Percentiles rank a stretch among this genome's conserved stretches.
Conservation (phyloP, 2,113 vertebrate species). For the Pelodiscus sinensis region DNA sequence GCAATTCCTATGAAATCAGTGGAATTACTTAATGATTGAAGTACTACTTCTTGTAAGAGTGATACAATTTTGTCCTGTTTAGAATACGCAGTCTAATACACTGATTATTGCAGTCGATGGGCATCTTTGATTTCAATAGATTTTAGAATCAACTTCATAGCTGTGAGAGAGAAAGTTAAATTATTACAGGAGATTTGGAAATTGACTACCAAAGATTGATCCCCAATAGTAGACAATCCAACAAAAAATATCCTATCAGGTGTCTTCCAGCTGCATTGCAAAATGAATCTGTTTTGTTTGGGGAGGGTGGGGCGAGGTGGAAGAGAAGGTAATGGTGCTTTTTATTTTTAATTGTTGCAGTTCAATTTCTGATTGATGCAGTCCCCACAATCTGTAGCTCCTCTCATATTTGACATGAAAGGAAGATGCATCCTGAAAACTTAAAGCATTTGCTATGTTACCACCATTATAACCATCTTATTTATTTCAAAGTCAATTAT, state of each 20-base stretch:
- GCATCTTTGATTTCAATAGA: not conserved
- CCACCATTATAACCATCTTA: not conserved
- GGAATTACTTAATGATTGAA: not conserved
- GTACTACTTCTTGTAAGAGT: not conserved
- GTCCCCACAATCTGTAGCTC: not conserved
- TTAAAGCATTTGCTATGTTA: not conserved
- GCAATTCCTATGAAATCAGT: not conserved
- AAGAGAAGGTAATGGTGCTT: not conserved
- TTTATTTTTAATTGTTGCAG: not conserved
- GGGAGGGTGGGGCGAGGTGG: too few relatives aligned
- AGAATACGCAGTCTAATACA: not conserved
- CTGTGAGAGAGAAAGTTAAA: not conserved
- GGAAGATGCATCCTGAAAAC: not conserved
- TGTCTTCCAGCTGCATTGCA: not conserved
- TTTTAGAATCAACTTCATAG: not conserved
- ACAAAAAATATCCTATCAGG: not conserved
- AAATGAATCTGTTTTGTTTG: not conserved
- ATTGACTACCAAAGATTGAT: not conserved
- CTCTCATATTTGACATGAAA: not conserved
- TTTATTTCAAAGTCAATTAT: not conserved
- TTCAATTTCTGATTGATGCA: not conserved
- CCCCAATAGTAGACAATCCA: not conserved
- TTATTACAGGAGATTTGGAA: not conserved
- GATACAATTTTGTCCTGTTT: not conserved
- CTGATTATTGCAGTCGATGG: not conserved